Conservation (phyloP, 1,140 invertebrate species). For the Hylaeus volcanicus region DNA sequence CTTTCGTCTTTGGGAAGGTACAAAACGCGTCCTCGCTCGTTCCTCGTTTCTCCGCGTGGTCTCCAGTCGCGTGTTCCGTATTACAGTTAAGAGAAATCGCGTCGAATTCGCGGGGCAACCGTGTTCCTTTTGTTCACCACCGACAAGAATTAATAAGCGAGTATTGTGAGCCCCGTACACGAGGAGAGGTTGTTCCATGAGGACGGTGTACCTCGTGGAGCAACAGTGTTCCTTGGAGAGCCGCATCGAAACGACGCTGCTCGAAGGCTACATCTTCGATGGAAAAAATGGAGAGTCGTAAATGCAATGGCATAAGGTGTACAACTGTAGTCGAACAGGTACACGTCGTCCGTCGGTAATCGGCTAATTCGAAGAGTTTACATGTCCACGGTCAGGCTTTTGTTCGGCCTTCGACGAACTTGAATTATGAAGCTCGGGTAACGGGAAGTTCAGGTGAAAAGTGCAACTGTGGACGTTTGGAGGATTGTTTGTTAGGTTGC, state of each 20-base stretch:
- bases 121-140: background rate
- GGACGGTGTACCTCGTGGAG: background rate
- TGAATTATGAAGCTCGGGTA: no score
- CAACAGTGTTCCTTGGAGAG: background rate
- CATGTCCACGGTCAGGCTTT: no score
- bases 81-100: conserved; percentile 24
- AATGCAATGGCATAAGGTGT: no score
- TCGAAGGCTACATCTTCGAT: background rate
- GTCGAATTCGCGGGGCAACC: no score
- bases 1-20: background rate
- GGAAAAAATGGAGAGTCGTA: background rate
- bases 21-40: background rate
- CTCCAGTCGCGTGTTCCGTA: background rate
- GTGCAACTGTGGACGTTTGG: no score
- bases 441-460: no score
- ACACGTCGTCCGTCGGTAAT: no score
- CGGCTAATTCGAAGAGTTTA: no score
- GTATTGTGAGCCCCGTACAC: background rate
- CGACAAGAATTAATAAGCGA: conserved; percentile 13
- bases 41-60: background rate
- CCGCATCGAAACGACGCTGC: background rate
- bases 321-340: no score
- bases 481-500: no score
- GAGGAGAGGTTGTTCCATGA: background rate
- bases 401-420: no score